Conservation (phyloP, 2,113 vertebrate genomes). For the Oxygymnocypris stewartii region DNA sequence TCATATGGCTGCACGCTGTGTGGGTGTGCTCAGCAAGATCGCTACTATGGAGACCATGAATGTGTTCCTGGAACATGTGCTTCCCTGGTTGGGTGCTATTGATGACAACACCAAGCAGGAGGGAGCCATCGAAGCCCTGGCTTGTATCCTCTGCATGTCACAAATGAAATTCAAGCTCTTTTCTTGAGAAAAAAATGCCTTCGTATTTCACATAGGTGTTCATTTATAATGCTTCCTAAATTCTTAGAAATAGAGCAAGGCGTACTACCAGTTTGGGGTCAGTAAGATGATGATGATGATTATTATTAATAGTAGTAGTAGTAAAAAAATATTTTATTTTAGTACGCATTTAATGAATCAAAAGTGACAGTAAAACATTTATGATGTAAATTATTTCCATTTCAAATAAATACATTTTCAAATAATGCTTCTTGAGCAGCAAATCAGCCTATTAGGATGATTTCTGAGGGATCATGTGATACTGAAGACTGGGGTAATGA, state of each 20-base stretch:
- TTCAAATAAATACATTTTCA: neutral
- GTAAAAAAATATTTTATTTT: no score
- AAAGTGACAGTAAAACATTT: neutral
- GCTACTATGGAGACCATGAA: slow-evolving; percentile 96
- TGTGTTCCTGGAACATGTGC: slow-evolving; percentile 89
- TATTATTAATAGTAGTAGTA: no score
- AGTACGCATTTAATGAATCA: no score
- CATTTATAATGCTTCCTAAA: neutral
- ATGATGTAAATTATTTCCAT: neutral
- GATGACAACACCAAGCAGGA: slow-evolving; percentile 96
- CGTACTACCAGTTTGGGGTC: neutral
- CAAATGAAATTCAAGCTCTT: neutral
- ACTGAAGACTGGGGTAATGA: neutral
- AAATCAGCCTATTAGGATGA: neutral
- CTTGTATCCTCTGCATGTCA: slow-evolving; percentile 87
- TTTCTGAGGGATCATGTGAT: neutral
- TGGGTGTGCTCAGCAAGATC: slow-evolving; percentile 94
- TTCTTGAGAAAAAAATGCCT: neutral
- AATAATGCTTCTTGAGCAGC: neutral
- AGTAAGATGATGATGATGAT: neutral
- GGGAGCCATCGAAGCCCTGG: slow-evolving; percentile 94
- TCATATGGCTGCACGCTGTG: slow-evolving; percentile 94
- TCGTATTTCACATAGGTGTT: neutral
- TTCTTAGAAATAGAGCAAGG: neutral
- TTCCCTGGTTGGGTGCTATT: slow-evolving; percentile 94